Percentiles rank a stretch among this genome's conserved stretches.
Conservation (phyloP, 2,797 vertebrate species). For the Cuculus canorus region DNA sequence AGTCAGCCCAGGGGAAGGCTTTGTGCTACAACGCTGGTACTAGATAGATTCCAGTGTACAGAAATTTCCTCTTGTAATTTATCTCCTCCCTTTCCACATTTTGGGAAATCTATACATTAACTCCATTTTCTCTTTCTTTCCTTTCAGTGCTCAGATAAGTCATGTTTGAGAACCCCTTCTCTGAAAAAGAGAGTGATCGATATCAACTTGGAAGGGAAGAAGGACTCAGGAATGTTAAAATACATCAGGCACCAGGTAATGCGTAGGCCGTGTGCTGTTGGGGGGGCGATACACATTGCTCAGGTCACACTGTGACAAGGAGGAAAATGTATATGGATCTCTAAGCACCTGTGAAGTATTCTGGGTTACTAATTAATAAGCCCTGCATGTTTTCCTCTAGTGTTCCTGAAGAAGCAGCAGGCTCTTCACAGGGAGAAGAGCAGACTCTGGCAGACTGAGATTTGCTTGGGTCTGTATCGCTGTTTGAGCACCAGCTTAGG, state of each 20-base stretch:
- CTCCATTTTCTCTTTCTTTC: background rate
- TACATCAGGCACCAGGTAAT: slow-evolving; percentile 96
- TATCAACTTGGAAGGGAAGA: slow-evolving; percentile 92
- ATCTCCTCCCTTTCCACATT: background rate
- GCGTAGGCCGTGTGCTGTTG: background rate
- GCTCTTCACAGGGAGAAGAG: background rate
- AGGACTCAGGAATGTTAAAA: slow-evolving; percentile 97
- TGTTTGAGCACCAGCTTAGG: background rate
- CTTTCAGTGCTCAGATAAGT: slow-evolving; percentile 94
- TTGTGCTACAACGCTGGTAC: background rate
- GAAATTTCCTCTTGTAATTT: background rate
- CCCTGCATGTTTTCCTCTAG: background rate
- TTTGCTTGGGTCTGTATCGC: background rate
- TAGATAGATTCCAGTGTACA: background rate
- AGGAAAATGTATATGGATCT: background rate
- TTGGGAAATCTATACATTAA: background rate
- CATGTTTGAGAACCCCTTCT: slow-evolving; percentile 94
- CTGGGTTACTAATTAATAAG: background rate
- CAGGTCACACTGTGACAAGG: background rate
- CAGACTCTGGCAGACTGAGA: background rate
- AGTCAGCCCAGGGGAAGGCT: background rate
- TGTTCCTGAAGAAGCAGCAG: background rate
- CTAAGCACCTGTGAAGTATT: background rate
- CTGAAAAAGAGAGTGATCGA: slow-evolving; percentile 93
- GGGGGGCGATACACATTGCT: background rate